Evolutionary conservation across 2,888 invertebrate genomes (phyloP).

Genomic region (Chymomyza fuscimana): DNA sequence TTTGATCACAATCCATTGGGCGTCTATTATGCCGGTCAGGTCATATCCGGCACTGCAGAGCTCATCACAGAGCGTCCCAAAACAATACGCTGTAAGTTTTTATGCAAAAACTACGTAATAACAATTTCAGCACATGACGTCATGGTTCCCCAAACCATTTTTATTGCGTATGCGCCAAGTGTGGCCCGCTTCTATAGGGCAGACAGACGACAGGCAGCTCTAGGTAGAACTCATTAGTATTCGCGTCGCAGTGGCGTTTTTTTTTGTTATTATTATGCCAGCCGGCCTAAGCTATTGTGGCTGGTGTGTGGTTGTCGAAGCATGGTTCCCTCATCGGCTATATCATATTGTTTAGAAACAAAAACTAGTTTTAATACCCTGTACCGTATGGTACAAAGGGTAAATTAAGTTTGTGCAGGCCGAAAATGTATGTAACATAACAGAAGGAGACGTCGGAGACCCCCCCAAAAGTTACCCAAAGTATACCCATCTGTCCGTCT

Average conservation of each 20-base stretch:
- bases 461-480: too few relatives aligned
- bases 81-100: constrained; percentile 78
- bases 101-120: constrained; percentile 1
- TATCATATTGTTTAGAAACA: constrained; percentile 38
- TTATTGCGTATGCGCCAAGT: constrained; percentile 45
- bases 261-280: constrained; percentile 35
- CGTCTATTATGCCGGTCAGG: constrained; percentile 78
- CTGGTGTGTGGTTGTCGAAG: constrained; percentile 7
- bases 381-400: too few relatives aligned
- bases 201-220: neutral
- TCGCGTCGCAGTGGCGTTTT: constrained; percentile 43
- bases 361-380: constrained; percentile 66
- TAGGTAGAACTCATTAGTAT: constrained; percentile 37
- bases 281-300: constrained; percentile 3
- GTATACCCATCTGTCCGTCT: too few relatives aligned
- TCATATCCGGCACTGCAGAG: constrained; percentile 77
- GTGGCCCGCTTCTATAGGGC: constrained; percentile 3
- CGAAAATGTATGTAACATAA: too few relatives aligned
- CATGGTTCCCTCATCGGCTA: constrained; percentile 10
- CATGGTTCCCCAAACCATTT: constrained; percentile 48
- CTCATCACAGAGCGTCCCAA: constrained; percentile 77
- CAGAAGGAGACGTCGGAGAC: too few relatives aligned
- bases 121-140: constrained; percentile 49
- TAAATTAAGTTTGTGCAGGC: too few relatives aligned
- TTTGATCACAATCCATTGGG: constrained; percentile 76